phyloP scores from a whole-genome alignment of 2,797 vertebrate species.

The Acrocephalus scirpaceus region DNA sequence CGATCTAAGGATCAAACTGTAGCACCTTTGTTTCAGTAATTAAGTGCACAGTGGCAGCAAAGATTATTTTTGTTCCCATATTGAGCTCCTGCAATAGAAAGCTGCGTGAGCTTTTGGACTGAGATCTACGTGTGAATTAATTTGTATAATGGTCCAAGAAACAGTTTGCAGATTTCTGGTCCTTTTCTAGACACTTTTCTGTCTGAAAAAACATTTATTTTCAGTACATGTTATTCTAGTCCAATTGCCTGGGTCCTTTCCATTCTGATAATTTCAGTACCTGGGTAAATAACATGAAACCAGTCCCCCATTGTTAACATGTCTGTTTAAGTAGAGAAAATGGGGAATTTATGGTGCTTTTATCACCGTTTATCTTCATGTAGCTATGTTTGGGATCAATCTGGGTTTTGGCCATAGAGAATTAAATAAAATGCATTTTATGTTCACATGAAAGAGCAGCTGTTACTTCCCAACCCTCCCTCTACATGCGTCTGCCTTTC shows the following conservation, averaged over 20 bases:
- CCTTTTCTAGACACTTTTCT: neutral
- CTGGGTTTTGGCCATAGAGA: neutral
- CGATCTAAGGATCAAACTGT: neutral
- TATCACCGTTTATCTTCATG: neutral
- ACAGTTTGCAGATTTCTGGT: neutral
- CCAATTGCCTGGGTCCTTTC: neutral
- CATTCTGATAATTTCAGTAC: neutral
- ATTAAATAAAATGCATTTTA: neutral
- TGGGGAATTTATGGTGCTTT: neutral
- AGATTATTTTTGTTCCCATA: neutral
- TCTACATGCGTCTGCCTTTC: neutral
- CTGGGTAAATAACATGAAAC: neutral
- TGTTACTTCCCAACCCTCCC: neutral
- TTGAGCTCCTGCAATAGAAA: neutral
- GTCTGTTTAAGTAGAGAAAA: neutral
- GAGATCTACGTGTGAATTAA: neutral
- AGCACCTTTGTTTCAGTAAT: constrained; percentile 24
- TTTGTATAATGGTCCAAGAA: neutral
- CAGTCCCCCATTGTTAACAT: neutral
- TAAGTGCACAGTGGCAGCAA: neutral
- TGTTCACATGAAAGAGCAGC: neutral
- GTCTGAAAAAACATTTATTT: neutral
- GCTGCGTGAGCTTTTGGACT: neutral
- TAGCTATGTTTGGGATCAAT: neutral
- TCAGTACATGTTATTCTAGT: neutral